Base-by-base conservation (phyloP, 2,797 vertebrate genomes). In the Toxotes lorentzi region DNA sequence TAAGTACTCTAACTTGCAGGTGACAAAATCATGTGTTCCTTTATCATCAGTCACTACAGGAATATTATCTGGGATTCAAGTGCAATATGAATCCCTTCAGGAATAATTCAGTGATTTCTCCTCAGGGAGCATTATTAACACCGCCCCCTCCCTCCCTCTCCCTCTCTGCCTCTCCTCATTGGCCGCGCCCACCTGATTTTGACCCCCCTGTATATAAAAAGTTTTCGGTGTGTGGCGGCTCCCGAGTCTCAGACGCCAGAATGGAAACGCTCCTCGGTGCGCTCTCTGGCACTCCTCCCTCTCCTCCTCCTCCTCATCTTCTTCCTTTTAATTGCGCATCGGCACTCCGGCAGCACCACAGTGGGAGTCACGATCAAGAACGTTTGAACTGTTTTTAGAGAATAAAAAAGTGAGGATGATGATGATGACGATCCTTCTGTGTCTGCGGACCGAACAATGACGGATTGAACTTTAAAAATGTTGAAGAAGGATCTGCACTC, bases 171-270 rank as follows among this genome's bases (percentile, higher is more conserved):
- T 47, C 58, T 87, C 79, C 92, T 90, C 88, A 90, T 87, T 89
- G 85, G 92, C 79, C 82, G 90, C 91, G 85, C 91, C 95, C 95
- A 91, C 94, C 95, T 94, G 90, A 82, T 92, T 84, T 75, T 56
- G 65, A 86, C 91, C 54, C 40, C 13, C 16, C 63, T 38, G 32
- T 23, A 45, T 72, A 92, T 95, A 96, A 88, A 96, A 95, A 95
- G 86, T 95, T 95, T 58, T 91, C 85, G 69, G 93, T 84, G 91
- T 86, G 85, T 88, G 89, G 90, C 88, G 85, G 87, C 56, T 69
- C 89, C 88, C 77, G 54, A 71, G 75, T 78, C 80, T 62, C 80
- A 76, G 89, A 92, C 92, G 94, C 92, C 93, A 93, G 95, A 67
- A 94, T 93, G 95, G 92, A 93, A 81, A 86, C 80, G 84, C 88